Base-by-base conservation (phyloP, 2,797 vertebrate species). In the Trachops cirrhosus region DNA sequence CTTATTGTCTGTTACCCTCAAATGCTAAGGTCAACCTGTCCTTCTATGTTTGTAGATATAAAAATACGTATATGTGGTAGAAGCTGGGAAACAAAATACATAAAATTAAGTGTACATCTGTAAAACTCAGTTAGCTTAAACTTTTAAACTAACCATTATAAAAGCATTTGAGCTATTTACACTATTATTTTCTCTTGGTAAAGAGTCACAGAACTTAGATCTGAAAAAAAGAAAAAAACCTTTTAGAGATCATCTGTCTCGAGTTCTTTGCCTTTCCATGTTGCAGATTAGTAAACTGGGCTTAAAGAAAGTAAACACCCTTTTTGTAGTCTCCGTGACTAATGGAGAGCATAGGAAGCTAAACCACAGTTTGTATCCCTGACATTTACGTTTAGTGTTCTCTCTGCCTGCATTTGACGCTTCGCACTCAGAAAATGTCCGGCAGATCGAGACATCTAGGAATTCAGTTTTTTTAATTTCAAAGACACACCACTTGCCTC, bases 1-100 rank as follows among this genome's bases (percentile, higher is more conserved):
- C 83, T 95, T 64, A 46, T 83, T 95, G 90, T 96, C 91, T 74
- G 59, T 86, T 95, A 64, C 86, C 95, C 68, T 93, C 95, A 94
- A 95, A 95, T 93, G 41, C 52, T 88, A 77, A 94, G 98, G 97
- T 89, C 96, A 97, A 7, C 37, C 74, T 87, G 96, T 59, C 92
- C 95, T 97, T 97, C 91, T 26, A n/a, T 68, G 91, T 29, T 74
- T 64, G 32, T 50, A 39, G 70, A 59, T 83, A 26, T 2, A 54
- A 84, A 34, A 73, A 52, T 79, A 68, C 1, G 0, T 89, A 19
- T 92, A 22, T 37, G 22, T 57, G 32, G 24, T 14, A 57, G 18
- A 52, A n/a, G 32, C 16, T 1, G 37, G 48, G 16, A 39, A 77
- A 46, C 9, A 89, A 57, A 80, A 80, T n/a, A 41, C n/a, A 3